These are phyloP conservation scores for Platysteira castanea DNA, from an alignment of 2,113 vertebrate genomes.

Conservation along the genomic window DNA sequence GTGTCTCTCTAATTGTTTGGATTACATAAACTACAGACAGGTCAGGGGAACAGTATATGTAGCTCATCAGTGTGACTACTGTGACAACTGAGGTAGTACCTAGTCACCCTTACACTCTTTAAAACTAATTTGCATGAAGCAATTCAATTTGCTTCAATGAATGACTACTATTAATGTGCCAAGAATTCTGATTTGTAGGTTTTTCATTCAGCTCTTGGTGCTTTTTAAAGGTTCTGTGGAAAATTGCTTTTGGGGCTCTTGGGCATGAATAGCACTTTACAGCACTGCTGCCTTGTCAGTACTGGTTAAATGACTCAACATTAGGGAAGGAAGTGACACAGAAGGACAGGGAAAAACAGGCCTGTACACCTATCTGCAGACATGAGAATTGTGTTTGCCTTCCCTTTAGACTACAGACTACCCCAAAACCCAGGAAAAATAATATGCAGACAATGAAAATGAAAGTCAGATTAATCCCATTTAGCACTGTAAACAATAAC, in stretches of 20 bases:
- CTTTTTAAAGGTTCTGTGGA: background rate
- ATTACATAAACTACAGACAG: background rate
- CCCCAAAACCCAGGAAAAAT: background rate
- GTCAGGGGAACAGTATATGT: background rate
- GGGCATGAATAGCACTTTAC: background rate
- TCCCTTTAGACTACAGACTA: background rate
- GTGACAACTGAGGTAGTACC: background rate
- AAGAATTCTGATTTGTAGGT: background rate
- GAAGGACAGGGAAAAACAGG: background rate
- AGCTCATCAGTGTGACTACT: background rate
- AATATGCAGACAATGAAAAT: background rate
- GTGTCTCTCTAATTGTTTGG: background rate
- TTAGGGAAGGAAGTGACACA: background rate
- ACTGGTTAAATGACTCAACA: background rate
- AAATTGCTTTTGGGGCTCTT: background rate
- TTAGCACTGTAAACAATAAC: background rate
- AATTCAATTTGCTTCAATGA: conserved; percentile 17
- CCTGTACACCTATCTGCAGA: background rate
- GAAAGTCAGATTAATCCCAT: background rate
- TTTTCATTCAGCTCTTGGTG: background rate
- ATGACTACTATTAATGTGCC: background rate
- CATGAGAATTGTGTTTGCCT: background rate
- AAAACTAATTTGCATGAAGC: background rate
- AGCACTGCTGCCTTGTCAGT: background rate
- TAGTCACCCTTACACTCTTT: background rate